A percentile compares a stretch with the other conserved stretches of the same genome.
These are phyloP conservation scores for Emys orbicularis DNA, from an alignment of 2,797 vertebrate genomes.

Conservation along the genomic window DNA sequence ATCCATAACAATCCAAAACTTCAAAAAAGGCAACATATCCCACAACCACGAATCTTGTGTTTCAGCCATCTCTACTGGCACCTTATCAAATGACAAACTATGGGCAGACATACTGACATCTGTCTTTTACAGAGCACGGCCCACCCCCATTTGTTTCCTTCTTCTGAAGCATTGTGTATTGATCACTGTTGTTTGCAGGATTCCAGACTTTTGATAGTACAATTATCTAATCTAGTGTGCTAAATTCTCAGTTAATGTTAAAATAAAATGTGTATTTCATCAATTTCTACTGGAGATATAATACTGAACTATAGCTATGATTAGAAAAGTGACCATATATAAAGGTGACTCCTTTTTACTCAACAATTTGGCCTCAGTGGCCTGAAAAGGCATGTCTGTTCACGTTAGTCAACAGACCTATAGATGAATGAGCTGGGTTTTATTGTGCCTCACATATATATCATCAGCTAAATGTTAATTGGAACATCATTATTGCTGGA, in stretches of 20 bases:
- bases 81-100: not conserved
- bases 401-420: not conserved
- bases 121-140: not conserved
- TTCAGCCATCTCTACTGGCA: not conserved
- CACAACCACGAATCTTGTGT: not conserved
- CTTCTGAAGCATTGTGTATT: not conserved
- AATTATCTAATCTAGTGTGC: not conserved
- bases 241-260: not conserved
- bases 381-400: not conserved
- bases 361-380: not conserved
- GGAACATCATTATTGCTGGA: not conserved
- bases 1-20: not conserved
- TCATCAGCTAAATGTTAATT: constrained; percentile 14
- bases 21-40: not conserved
- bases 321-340: not conserved
- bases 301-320: not conserved
- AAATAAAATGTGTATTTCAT: not conserved
- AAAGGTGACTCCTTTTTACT: not conserved
- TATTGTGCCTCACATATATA: not conserved
- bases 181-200: not conserved
- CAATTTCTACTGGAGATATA: not conserved
- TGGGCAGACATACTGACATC: not conserved
- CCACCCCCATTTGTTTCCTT: not conserved
- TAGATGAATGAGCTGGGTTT: constrained; percentile 24
- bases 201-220: not conserved